These are phyloP conservation scores for Caenorhabditis imperialis DNA, from an alignment of 2,888 invertebrate species.

Conservation along the genomic window DNA sequence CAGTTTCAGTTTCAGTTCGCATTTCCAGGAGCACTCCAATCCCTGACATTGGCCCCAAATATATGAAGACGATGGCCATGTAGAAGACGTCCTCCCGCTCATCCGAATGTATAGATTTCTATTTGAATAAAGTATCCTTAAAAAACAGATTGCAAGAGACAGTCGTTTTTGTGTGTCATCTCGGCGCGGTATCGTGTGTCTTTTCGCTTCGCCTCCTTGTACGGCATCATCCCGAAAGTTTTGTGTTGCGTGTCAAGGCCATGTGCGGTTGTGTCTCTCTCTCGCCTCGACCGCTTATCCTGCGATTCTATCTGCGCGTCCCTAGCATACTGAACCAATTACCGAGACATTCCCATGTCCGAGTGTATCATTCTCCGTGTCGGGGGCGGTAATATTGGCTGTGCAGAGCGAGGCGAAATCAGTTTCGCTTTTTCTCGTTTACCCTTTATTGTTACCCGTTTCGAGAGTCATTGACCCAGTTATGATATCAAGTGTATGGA, in stretches of 20 bases:
- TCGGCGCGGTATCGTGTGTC: constrained; percentile 18
- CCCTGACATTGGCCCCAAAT: constrained; percentile 40
- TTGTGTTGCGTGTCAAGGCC: constrained; percentile 53
- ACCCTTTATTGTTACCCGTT: constrained; percentile 11
- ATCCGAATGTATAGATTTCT: no score
- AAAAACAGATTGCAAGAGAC: no score
- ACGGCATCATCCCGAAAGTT: constrained; percentile 48
- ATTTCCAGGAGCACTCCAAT: constrained; percentile 39
- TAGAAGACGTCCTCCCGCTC: neutral
- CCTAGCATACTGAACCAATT: constrained; percentile 49
- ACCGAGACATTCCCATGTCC: constrained; percentile 32
- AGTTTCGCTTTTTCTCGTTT: constrained; percentile 30
- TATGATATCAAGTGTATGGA: constrained; percentile 34
- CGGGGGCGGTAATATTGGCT: no score
- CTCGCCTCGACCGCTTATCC: constrained; percentile 30
- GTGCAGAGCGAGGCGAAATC: neutral
- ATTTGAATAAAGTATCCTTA: no score
- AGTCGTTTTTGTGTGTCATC: constrained; percentile 40
- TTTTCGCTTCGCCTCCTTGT: constrained; percentile 46
- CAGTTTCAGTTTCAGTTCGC: neutral
- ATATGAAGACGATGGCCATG: constrained; percentile 49
- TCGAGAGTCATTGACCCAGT: constrained; percentile 41
- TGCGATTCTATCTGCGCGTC: constrained; percentile 26
- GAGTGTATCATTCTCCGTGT: constrained; percentile 37
- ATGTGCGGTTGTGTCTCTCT: constrained; percentile 14